Base-by-base conservation (phyloP, 2,797 vertebrate genomes). In the Enteromius viviparus region DNA sequence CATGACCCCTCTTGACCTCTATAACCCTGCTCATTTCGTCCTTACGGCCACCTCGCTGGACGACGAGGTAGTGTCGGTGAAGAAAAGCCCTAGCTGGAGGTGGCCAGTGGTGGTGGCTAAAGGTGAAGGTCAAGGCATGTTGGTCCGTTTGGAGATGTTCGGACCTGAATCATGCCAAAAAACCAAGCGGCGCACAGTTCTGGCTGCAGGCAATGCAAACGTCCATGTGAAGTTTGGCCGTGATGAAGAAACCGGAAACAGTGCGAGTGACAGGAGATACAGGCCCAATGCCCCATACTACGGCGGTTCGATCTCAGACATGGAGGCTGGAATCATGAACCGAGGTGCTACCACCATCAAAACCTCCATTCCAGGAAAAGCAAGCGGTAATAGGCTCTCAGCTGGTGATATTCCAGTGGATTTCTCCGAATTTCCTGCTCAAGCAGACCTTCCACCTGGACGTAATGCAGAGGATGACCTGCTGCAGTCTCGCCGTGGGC, bases 1-100 rank as follows among this genome's bases (percentile, higher is more conserved):
- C 0, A 95, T 95, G 89, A 97, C 96, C 0, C 96, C 97, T 0
- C 91, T 99, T 71, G 97, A 98, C 87, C 96, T 98, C 82, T 99
- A 98, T 1, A 94, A 97, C 90, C 82, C 95, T 37, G 92, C 94
- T 83, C 96, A 97, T 89, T 98, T 97, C 68, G 91, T 91, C 1
- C 94, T 99, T 47, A 93, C 94, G 0, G 95, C 96, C 40, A 91
- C 90, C 6, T 98, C 98, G 0, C 84, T 99, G 89, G 94, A 98
- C 0, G 95, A 97, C 55, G 89, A 87, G 3, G 91, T 99, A 0
- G 93, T 98, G 71, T 92, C 90, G 0, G 88, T 96, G 37, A 91
- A 90, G 65, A 95, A 88, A 40, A 92, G 90, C 2, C 26, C 86
- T 2, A 87, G 90, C 1, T 90, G 93, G 83, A 91, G 91, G 68